phyloP scores from a whole-genome alignment of 1,140 invertebrate species.

The Cyclargus thomasi region DNA sequence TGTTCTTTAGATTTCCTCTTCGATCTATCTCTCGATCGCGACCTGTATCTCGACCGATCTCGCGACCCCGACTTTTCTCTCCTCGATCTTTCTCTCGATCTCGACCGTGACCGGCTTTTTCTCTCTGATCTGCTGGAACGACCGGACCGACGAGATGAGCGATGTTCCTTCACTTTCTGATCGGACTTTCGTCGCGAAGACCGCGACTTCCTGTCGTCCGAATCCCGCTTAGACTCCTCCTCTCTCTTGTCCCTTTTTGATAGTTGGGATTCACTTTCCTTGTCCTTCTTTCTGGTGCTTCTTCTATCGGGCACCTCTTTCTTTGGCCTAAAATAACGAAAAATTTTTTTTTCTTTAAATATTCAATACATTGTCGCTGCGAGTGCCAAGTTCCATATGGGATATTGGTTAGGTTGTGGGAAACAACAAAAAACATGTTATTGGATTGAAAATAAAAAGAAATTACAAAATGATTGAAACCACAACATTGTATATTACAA shows the following conservation, averaged over 20 bases:
- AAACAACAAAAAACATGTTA: no score
- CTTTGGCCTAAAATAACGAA: slow-evolving; percentile 30
- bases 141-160: slow-evolving; percentile 33
- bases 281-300: slow-evolving; percentile 36
- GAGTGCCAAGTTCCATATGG: no score
- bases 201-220: slow-evolving; percentile 47
- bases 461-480: no score
- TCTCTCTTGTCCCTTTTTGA: slow-evolving; percentile 39
- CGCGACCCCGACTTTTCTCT: slow-evolving; percentile 42
- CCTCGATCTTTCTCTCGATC: slow-evolving; percentile 48
- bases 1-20: slow-evolving; percentile 48
- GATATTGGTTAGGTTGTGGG: no score
- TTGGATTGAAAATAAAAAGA: no score
- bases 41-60: slow-evolving; percentile 46
- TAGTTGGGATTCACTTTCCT: slow-evolving; percentile 46
- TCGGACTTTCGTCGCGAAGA: slow-evolving; percentile 50
- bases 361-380: no score
- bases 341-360: background rate
- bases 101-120: slow-evolving; percentile 43
- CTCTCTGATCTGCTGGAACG: slow-evolving; percentile 33
- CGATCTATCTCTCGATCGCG: slow-evolving; percentile 45
- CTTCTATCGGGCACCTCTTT: slow-evolving; percentile 30
- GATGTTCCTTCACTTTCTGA: slow-evolving; percentile 42
- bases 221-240: slow-evolving; percentile 50
- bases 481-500: no score